Percentiles rank a stretch among this genome's conserved stretches.
These are phyloP conservation scores for Magallana nippona DNA, from an alignment of 2,888 invertebrate species.

Conservation along the genomic window DNA sequence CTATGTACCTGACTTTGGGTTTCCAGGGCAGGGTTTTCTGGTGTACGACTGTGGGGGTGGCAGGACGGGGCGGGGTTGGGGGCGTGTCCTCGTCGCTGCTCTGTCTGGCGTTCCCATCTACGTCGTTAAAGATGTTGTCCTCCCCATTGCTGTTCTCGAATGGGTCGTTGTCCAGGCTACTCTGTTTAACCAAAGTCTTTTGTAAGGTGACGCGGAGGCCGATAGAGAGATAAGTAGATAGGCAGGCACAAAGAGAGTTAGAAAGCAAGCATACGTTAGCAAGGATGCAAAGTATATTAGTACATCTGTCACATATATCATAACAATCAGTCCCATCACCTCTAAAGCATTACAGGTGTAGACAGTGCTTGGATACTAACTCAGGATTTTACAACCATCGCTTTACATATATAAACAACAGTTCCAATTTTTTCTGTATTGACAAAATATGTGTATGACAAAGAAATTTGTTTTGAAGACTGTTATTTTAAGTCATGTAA, in stretches of 20 bases:
- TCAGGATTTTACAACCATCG: too few species aligned
- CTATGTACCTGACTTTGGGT: slow-evolving; percentile 88
- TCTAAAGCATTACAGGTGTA: neutral
- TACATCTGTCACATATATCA: slow-evolving; percentile 32
- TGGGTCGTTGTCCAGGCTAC: slow-evolving; percentile 90
- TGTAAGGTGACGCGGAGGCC: slow-evolving; percentile 49
- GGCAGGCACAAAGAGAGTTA: slow-evolving; percentile 62
- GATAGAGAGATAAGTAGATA: slow-evolving; percentile 39
- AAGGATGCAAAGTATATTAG: slow-evolving; percentile 37
- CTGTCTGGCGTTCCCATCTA: slow-evolving; percentile 91
- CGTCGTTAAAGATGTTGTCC: slow-evolving; percentile 86
- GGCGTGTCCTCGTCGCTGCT: slow-evolving; percentile 87
- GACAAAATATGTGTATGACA: too few species aligned
- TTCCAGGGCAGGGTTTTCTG: slow-evolving; percentile 92
- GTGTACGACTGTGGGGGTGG: slow-evolving; percentile 82
- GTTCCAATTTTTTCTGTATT: too few species aligned
- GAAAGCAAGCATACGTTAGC: slow-evolving; percentile 65
- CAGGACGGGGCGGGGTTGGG: slow-evolving; percentile 82
- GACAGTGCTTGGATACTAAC: neutral
- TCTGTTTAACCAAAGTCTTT: slow-evolving; percentile 91
- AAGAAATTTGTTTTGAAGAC: neutral
- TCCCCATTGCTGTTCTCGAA: slow-evolving; percentile 87
- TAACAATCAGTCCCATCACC: slow-evolving; percentile 22
- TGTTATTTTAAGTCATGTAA: neutral
- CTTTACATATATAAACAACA: neutral